Evolutionary conservation across 2,888 invertebrate species (phyloP), one percentile per base, ranked within the genome.

Genomic region (Leistus spinibarbis): DNA sequence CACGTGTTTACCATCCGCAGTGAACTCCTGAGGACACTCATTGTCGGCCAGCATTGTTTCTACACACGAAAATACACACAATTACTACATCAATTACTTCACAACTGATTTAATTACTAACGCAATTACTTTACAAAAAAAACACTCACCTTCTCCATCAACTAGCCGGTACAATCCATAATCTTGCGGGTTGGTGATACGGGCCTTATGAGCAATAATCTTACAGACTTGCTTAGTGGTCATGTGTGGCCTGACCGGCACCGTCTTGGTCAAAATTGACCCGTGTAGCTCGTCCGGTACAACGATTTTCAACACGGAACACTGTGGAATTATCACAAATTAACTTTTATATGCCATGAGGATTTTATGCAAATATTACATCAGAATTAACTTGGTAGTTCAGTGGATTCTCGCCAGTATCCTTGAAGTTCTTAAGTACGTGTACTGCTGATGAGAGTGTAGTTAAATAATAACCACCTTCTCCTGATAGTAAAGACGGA

Each of bases 101-200:
- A 24, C 7, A 24, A 24, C 3, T 7, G 3, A 40, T 40, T 40
- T 0, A 40, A 40, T 24, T 24, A 24, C 24, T 24, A 24, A 24
- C 24, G 24, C n/a, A 56, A 56, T 56, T n/a, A 56, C 56, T 56
- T 16, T n/a, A n/a, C n/a, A n/a, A n/a, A n/a, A n/a, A n/a, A 10
- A 53, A 53, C 76, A 78, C 82, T 83, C 85, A 95, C 95, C 95
- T 89, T 96, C 94, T 80, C 96, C 96, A 82, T 96, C 94, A 74
- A 95, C 93, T 76, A 97, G 87, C 78, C 95, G 93, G 83, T 95
- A 98, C 72, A 98, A 90, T 72, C 95, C 96, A 84, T 97, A 98
- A 85, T 98, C 98, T 86, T 97, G 97, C 17, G 98, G 96, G 86
- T 98, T 98, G 76, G 97, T 97, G 80, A 98, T 96, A 82, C 95